Base-by-base conservation (phyloP, 2,888 invertebrate species). In the Notocelia uddmanniana region DNA sequence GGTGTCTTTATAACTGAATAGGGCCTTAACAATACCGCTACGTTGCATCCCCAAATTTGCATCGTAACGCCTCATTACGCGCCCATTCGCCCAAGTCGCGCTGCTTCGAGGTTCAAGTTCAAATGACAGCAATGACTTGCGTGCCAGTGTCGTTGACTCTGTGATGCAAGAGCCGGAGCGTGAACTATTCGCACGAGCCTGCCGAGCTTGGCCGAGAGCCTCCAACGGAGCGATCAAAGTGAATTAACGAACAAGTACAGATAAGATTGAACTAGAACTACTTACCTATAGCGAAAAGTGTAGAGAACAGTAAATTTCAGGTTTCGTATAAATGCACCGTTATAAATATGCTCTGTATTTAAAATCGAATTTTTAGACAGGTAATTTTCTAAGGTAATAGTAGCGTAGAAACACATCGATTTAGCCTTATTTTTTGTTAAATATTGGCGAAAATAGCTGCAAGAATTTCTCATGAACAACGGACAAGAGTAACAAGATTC, bases 81-180 rank as follows among this genome's bases (percentile, higher is more conserved):
- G n/a, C n/a, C n/a, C n/a, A n/a, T 31, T 31, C n/a, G 69, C 62
- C 57, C 13, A 57, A 63, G 48, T 21, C 41, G 41, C 34, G 31
- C 55, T n/a, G 57, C 60, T 72, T 74, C 48, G 37, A 75, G 79
- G 83, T 85, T 85, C 83, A 83, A 85, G 86, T 85, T 85, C 82
- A 86, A 77, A 80, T 79, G 85, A 80, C 80, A 82, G 80, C 86
- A 85, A 84, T 86, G 89, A 88, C 84, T 88, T 79, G 85, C 79
- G 78, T 77, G 73, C 77, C 79, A 78, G 81, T 88, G 91, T 91
- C 91, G 88, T 91, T 90, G 91, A 91, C 90, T 86, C 82, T 86
- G 85, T 89, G 89, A 89, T 89, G 78, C 80, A 79, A 81, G 86
- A 86, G 83, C 78, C 81, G 81, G 84, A 85, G 85, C 87, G 86